Evolutionary conservation across 2,888 invertebrate species (phyloP).

Genomic region (Tenodera sinensis): DNA sequence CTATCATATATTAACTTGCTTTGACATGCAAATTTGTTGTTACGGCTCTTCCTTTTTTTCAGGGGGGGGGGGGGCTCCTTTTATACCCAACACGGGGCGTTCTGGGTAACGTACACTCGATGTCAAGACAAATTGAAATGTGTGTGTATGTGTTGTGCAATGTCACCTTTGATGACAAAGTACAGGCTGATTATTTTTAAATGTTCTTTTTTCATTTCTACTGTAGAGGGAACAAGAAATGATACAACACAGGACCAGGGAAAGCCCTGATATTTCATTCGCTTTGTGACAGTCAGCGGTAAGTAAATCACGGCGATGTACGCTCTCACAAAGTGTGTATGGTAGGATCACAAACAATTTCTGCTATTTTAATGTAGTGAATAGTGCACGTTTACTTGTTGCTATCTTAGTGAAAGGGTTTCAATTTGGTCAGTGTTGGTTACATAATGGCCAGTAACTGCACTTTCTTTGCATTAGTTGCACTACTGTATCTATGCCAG

Average conservation of each 20-base stretch:
- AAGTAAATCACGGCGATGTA: background rate
- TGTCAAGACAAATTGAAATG: background rate
- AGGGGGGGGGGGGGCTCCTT: background rate
- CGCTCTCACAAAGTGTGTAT: too few relatives aligned
- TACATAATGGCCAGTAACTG: too few relatives aligned
- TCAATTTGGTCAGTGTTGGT: too few relatives aligned
- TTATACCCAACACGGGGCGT: background rate
- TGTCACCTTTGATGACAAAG: background rate
- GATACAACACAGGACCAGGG: background rate
- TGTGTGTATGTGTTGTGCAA: background rate
- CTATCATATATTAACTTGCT: constrained; percentile 1
- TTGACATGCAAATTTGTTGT: constrained; percentile 14
- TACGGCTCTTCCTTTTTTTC: background rate
- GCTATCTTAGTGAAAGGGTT: too few relatives aligned
- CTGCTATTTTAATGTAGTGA: too few relatives aligned
- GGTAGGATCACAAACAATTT: too few relatives aligned
- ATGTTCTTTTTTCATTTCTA: background rate
- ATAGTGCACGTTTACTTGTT: too few relatives aligned
- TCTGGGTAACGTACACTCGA: background rate
- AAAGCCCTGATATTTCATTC: background rate
- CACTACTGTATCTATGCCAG: too few relatives aligned
- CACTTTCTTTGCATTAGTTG: too few relatives aligned
- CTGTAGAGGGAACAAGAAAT: background rate
- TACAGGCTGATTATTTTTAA: background rate
- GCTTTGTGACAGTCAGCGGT: background rate